phyloP scores from a whole-genome alignment of 2,113 vertebrate species.

The Erythrocercus mccallii region DNA sequence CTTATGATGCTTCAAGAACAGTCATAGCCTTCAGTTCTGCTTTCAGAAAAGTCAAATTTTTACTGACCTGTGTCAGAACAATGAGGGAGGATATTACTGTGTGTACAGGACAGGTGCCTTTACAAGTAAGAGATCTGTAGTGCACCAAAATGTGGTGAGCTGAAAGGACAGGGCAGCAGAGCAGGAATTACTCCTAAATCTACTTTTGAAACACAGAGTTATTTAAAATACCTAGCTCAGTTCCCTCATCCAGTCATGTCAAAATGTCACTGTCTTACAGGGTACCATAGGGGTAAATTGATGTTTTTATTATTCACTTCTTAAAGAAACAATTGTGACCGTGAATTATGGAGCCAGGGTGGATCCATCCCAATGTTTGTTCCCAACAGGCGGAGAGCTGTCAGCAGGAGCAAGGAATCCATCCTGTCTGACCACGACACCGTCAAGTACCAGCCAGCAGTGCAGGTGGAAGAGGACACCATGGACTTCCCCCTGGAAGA shows the following conservation, averaged over 20 bases:
- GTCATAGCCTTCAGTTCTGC: not conserved
- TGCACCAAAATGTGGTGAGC: not conserved
- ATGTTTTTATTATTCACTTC: not conserved
- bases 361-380: not conserved
- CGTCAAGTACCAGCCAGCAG: conserved; percentile 68
- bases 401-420: conserved; percentile 88
- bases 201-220: not conserved
- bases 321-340: not conserved
- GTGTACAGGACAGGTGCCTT: not conserved
- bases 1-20: not conserved
- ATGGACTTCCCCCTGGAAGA: conserved; percentile 84
- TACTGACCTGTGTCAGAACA: conserved; percentile 10
- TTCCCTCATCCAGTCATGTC: not conserved
- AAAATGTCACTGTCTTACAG: not conserved
- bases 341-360: not conserved
- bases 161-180: not conserved
- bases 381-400: conserved; percentile 77
- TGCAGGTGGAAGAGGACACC: conserved; percentile 66
- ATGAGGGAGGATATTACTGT: not conserved
- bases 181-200: not conserved
- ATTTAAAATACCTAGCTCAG: not conserved
- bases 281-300: not conserved
- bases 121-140: not conserved
- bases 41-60: conserved; percentile 6
- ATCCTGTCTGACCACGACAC: conserved; percentile 76